Base-by-base conservation (phyloP, 2,113 vertebrate species). In the Cardinalis cardinalis region DNA sequence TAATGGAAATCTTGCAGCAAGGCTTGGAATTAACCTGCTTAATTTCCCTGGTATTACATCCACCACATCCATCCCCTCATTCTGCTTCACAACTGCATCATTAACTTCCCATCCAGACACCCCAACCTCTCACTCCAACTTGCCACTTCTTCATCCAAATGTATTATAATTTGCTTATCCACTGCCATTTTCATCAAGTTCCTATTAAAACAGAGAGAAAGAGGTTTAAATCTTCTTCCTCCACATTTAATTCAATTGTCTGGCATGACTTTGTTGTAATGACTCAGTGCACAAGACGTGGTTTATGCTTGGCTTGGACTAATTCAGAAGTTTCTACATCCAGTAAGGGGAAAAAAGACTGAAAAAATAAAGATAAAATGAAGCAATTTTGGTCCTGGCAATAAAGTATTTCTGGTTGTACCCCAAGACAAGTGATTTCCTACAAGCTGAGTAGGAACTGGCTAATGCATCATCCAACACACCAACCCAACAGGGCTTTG, bases 221-320 rank as follows among this genome's bases (percentile, higher is more conserved):
- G 71, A 71, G 68, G n/a, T 87, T 93, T 87, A 73, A 53, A 93
- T 89, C 83, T 89, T 86, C 87, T 74, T 72, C 88, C 74, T 70
- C 64, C 51, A 46, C 79, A 58, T 92, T 93, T 96, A 96, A 96
- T 96, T 96, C 94, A 94, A 91, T 95, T 89, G 52, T 40, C 20
- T 24, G 52, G 68, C 80, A 74, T 78, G 83, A 86, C 55, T 92
- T 40, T 16, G 91, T 64, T 85, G 72, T 88, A 90, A 95, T 72
- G 91, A 88, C 84, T 69, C 16, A 0, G 51, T 20, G 78, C 51
- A 2, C 26, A 48, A 51, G 80, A 46, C 36, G 10, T 7, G 38
- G 56, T 48, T 88, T 68, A n/a, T 61, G 77, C 69, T 83, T 28
- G 38, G 32, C 60, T 63, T 58, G 32, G 61, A 66, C 15, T 78